A percentile compares a stretch with the other conserved stretches of the same genome.
phyloP scores from a whole-genome alignment of 1,140 invertebrate species.

The Cyphomyrmex costatus region DNA sequence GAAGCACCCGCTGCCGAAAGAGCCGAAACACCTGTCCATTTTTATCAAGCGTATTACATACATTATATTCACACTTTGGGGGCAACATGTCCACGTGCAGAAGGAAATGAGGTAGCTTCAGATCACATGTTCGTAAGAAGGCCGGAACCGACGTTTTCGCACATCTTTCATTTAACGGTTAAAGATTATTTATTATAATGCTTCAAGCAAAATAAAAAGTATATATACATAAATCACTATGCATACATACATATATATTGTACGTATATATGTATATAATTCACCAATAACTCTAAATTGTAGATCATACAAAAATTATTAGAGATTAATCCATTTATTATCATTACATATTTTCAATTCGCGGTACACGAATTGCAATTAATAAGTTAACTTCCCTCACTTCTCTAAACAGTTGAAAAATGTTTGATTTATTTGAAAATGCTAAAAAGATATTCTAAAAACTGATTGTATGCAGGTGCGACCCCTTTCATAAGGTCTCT shows the following conservation, averaged over 20 bases:
- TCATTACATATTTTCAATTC: slow-evolving; percentile 2
- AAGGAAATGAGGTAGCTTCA: slow-evolving; percentile 36
- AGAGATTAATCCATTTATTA: background rate
- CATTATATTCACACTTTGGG: slow-evolving; percentile 75
- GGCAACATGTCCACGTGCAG: slow-evolving; percentile 31
- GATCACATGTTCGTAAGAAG: slow-evolving; percentile 52
- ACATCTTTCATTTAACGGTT: slow-evolving; percentile 22
- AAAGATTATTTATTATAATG: slow-evolving; percentile 18
- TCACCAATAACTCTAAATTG: background rate
- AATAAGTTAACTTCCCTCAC: background rate
- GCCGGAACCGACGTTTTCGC: background rate
- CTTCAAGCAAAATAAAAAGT: background rate
- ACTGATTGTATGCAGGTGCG: slow-evolving; percentile 76
- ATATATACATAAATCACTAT: background rate
- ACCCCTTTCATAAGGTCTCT: slow-evolving; percentile 76
- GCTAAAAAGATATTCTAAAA: slow-evolving; percentile 24
- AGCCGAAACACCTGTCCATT: slow-evolving; percentile 78
- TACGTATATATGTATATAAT: no score
- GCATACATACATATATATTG: no score
- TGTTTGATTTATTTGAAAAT: slow-evolving; percentile 23
- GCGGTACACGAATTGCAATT: background rate
- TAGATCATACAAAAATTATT: background rate
- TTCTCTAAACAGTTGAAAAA: background rate
- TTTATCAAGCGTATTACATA: slow-evolving; percentile 71
- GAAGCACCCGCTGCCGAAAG: slow-evolving; percentile 73